Conservation (phyloP, 2,113 vertebrate species). For the Mesitornis unicolor region DNA sequence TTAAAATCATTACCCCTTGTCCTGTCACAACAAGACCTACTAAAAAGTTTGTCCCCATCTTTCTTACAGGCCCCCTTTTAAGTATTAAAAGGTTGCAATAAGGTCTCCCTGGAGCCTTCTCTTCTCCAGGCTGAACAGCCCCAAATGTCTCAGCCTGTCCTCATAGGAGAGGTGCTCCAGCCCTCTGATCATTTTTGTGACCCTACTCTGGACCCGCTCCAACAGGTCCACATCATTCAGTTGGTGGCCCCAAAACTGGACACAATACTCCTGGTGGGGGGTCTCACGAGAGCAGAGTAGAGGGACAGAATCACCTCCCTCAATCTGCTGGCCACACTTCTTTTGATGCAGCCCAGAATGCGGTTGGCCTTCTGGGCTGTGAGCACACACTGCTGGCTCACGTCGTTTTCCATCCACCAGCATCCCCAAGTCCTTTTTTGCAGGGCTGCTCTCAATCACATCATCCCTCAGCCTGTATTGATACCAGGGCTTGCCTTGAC, state of each 20-base stretch:
- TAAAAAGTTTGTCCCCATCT: background rate
- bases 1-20: background rate
- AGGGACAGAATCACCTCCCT: background rate
- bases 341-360: background rate
- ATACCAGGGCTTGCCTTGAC: rapidly evolving
- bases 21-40: background rate
- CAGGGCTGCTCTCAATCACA: background rate
- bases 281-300: background rate
- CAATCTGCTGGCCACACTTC: rapidly evolving
- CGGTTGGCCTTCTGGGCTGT: rapidly evolving
- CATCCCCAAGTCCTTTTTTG: background rate
- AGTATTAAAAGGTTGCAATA: background rate
- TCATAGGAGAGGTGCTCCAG: background rate
- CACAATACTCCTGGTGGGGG: rapidly evolving
- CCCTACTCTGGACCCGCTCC: background rate
- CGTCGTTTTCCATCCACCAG: background rate
- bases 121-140: background rate
- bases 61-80: background rate
- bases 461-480: background rate
- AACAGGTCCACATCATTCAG: background rate
- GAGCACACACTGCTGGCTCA: rapidly evolving
- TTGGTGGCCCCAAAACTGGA: background rate
- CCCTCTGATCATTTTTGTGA: too few species aligned
- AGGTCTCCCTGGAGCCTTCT: background rate
- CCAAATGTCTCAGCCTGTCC: background rate